Conservation (phyloP, 2,888 invertebrate genomes). For the Poecilobothrus nobilitatus region DNA sequence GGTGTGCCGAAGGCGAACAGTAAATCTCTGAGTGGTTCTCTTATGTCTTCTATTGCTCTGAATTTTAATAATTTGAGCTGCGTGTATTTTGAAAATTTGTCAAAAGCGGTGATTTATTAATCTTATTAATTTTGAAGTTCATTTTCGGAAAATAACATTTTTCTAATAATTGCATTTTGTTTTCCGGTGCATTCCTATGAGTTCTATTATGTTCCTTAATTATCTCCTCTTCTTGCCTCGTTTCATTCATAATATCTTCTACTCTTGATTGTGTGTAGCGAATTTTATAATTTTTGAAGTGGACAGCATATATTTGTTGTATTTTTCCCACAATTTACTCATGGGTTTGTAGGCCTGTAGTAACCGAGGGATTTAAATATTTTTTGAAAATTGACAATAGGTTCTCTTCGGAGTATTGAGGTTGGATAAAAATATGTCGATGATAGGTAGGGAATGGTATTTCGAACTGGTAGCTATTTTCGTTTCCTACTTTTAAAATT, state of each 20-base stretch:
- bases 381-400: conserved; percentile 3
- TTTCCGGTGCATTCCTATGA: too few species aligned
- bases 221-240: conserved; percentile 13
- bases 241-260: conserved; percentile 17
- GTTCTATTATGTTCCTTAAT: too few species aligned
- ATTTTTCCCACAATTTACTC: conserved; percentile 15
- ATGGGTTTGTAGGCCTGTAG: conserved; percentile 17
- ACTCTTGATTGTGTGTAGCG: conserved; percentile 20
- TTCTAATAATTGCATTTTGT: too few species aligned
- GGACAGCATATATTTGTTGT: neutral
- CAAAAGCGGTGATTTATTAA: too few species aligned
- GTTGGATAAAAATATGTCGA: neutral
- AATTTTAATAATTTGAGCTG: too few species aligned
- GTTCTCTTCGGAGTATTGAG: neutral
- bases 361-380: conserved; percentile 16
- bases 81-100: too few species aligned
- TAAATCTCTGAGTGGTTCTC: too few species aligned
- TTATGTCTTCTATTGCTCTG: too few species aligned
- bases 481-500: conserved; percentile 8
- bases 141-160: too few species aligned
- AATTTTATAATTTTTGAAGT: conserved; percentile 17
- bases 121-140: too few species aligned
- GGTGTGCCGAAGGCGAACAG: too few species aligned
- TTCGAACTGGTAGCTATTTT: neutral
- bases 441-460: conserved; percentile 12